Conservation (phyloP, 1,140 invertebrate species). For the Saxidomus purpurata region DNA sequence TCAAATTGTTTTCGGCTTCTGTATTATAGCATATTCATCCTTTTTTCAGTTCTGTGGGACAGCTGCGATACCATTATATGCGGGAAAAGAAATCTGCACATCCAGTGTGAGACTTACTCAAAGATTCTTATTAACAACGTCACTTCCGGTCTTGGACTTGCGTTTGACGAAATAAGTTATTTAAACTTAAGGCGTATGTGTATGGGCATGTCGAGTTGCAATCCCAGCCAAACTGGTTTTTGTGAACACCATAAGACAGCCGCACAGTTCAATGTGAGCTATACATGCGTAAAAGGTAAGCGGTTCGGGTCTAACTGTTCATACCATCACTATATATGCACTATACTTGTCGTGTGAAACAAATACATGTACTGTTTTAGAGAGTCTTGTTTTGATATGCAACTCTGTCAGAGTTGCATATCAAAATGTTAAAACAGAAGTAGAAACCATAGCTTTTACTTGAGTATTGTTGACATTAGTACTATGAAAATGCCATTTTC, state of each 20-base stretch:
- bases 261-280: conserved; percentile 45
- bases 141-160: conserved; percentile 27
- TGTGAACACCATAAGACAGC: neutral
- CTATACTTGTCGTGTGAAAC: too few relatives aligned
- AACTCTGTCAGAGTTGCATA: too few relatives aligned
- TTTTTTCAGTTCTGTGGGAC: conserved; percentile 49
- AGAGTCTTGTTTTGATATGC: too few relatives aligned
- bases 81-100: neutral
- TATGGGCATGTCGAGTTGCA: conserved; percentile 35
- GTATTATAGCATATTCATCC: too few relatives aligned
- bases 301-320: too few relatives aligned
- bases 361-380: neutral
- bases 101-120: conserved; percentile 24
- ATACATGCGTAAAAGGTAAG: conserved; percentile 39
- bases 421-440: too few relatives aligned
- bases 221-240: conserved; percentile 25
- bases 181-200: conserved; percentile 38
- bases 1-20: too few relatives aligned
- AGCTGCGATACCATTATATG: conserved; percentile 43
- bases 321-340: too few relatives aligned
- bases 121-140: conserved; percentile 48
- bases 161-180: conserved; percentile 20
- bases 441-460: too few relatives aligned
- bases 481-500: too few relatives aligned
- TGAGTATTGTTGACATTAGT: too few relatives aligned